Conservation (phyloP, 2,113 vertebrate genomes). For the Amblyornis subalaris region DNA sequence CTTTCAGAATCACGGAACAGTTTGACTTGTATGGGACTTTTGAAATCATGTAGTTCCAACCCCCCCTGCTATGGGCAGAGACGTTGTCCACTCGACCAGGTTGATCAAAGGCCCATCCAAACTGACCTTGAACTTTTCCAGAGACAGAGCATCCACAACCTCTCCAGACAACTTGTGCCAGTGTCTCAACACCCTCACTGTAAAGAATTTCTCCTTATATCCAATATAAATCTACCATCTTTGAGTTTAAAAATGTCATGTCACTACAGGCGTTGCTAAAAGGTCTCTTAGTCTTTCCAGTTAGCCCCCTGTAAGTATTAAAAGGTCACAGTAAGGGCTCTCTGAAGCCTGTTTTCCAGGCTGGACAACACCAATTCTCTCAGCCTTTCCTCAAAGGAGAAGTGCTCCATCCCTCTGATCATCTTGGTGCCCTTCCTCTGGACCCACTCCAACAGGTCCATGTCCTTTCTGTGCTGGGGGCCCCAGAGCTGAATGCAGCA, state of each 20-base stretch:
- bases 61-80: not conserved
- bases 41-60: not conserved
- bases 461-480: accelerated
- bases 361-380: not conserved
- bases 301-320: not conserved
- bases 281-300: not conserved
- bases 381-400: not conserved
- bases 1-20: not conserved
- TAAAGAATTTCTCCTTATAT: not conserved
- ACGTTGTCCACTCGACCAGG: not conserved
- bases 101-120: not conserved
- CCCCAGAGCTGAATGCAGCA: not conserved
- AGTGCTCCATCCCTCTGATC: not conserved
- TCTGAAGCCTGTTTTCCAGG: not conserved
- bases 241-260: not conserved
- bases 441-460: accelerated
- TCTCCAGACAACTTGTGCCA: not conserved
- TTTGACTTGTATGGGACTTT: not conserved
- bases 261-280: accelerated
- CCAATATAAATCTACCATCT: not conserved
- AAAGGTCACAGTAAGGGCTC: not conserved
- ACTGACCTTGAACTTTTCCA: not conserved
- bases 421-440: not conserved
- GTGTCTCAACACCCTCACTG: not conserved
- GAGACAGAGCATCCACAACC: no score